These are phyloP conservation scores for Neomorphus geoffroyi DNA, from an alignment of 2,797 vertebrate genomes.

Conservation along the genomic window DNA sequence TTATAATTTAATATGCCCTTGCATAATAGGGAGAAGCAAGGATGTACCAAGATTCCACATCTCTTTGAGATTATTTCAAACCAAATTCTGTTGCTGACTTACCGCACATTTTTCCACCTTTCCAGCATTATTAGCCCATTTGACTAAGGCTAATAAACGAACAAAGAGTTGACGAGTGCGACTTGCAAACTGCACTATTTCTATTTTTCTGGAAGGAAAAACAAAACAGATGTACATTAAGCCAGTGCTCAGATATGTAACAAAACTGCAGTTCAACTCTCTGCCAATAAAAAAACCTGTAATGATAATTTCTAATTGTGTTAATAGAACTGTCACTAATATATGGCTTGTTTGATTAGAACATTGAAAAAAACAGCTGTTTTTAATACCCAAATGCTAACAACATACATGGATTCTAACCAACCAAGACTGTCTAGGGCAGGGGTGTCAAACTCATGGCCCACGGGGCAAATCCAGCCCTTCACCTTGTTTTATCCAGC, in stretches of 20 bases:
- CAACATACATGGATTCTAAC: not conserved
- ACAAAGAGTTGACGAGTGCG: conserved; percentile 97
- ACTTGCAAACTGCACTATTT: conserved; percentile 99
- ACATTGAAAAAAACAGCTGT: not conserved
- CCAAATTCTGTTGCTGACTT: conserved; percentile 68
- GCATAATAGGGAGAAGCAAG: not conserved
- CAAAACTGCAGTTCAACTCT: not conserved
- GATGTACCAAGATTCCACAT: not conserved
- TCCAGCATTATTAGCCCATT: conserved; percentile 98
- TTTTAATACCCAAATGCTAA: not conserved
- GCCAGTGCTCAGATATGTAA: not conserved
- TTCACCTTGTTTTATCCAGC: no score
- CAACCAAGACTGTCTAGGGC: not conserved
- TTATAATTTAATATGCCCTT: not conserved
- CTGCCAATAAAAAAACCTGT: not conserved
- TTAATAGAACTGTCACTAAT: not conserved
- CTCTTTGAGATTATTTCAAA: not conserved
- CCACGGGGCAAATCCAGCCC: no score
- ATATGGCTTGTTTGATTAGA: not conserved
- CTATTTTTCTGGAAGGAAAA: conserved; percentile 90
- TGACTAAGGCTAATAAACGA: conserved; percentile 92
- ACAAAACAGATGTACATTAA: not conserved
- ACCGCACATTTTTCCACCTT: conserved; percentile 99
- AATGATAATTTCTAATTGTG: not conserved
- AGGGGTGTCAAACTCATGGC: no score